Conservation (phyloP, 2,113 vertebrate species). For the Phoxinus phoxinus region DNA sequence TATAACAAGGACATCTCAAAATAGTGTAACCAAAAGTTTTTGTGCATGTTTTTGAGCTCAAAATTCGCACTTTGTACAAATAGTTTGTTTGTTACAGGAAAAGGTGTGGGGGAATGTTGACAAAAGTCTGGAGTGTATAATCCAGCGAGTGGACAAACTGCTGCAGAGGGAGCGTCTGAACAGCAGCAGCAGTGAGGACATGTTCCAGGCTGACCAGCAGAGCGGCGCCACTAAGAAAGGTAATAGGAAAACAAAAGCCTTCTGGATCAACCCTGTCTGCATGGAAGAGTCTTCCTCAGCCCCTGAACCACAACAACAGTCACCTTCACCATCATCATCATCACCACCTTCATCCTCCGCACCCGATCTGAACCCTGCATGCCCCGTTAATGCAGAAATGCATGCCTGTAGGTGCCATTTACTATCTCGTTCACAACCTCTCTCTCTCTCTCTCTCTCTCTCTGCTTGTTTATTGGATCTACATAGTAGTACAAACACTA, state of each 20-base stretch:
- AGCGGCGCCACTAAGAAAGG: slow-evolving; percentile 86
- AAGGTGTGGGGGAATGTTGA: slow-evolving; percentile 98
- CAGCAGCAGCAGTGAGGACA: slow-evolving; percentile 81
- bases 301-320: slow-evolving; percentile 60
- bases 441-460: background rate
- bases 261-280: slow-evolving; percentile 93
- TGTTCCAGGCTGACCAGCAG: slow-evolving; percentile 78
- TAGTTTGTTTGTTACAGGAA: slow-evolving; percentile 80
- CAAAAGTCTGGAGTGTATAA: slow-evolving; percentile 97
- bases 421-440: background rate
- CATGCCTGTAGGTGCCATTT: slow-evolving; percentile 66
- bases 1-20: too few relatives aligned
- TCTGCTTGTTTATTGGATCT: background rate
- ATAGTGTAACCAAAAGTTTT: background rate
- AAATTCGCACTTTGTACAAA: background rate
- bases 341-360: slow-evolving; percentile 66
- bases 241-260: slow-evolving; percentile 84
- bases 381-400: slow-evolving; percentile 72
- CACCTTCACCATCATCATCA: slow-evolving; percentile 59
- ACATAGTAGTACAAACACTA: background rate
- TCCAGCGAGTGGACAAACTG: slow-evolving; percentile 95
- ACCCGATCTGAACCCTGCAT: slow-evolving; percentile 75
- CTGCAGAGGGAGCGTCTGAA: slow-evolving; percentile 90
- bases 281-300: slow-evolving; percentile 63
- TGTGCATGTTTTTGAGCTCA: background rate